A percentile compares a stretch with the other conserved stretches of the same genome.
These are phyloP conservation scores for Patella ulyssiponensis DNA, from an alignment of 2,888 invertebrate species.

Conservation along the genomic window DNA sequence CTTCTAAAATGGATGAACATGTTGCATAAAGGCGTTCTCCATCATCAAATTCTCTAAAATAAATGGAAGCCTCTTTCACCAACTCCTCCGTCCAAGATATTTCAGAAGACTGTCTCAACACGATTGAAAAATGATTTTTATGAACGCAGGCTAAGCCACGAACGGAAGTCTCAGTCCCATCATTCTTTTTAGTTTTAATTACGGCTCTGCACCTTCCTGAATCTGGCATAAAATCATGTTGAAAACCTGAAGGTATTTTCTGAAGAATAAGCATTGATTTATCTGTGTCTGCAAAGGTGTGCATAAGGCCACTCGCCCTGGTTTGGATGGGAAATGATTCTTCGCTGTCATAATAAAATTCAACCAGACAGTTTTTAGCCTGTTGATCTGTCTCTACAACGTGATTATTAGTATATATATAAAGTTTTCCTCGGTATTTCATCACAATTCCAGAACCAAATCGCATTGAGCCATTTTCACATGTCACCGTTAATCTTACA, in stretches of 20 bases:
- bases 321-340: background rate
- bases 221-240: background rate
- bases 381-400: constrained; percentile 1
- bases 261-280: background rate
- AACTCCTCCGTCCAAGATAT: background rate
- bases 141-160: background rate
- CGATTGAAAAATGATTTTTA: background rate
- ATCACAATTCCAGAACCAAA: background rate
- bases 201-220: background rate
- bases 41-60: constrained; percentile 2
- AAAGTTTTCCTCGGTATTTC: background rate
- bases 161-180: background rate
- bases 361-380: background rate
- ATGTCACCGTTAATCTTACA: background rate
- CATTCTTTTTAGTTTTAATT: background rate
- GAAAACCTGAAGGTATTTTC: background rate
- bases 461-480: background rate
- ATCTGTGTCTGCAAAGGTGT: background rate
- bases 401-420: background rate
- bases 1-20: background rate
- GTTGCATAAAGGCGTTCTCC: background rate
- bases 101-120: background rate
- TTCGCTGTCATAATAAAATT: background rate
- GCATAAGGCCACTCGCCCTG: background rate
- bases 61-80: background rate